These are phyloP conservation scores for Agrenia bidenticulata DNA, from an alignment of 2,888 invertebrate species.

Conservation along the genomic window DNA sequence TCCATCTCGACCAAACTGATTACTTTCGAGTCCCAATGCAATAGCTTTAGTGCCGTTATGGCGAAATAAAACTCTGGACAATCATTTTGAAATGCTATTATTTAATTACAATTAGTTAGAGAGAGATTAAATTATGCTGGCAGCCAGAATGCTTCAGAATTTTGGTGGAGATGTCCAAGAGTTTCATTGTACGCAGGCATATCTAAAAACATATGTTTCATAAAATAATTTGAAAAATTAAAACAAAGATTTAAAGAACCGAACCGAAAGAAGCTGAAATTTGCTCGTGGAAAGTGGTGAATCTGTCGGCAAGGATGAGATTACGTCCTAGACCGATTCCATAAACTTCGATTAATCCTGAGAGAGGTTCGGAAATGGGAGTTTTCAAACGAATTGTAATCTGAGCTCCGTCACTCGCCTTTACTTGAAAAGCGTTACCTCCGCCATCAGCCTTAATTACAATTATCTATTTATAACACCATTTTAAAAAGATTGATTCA, in stretches of 20 bases:
- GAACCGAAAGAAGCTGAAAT: slow-evolving; percentile 39
- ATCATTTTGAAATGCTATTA: no score
- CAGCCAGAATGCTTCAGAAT: slow-evolving; percentile 25
- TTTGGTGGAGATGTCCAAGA: neutral
- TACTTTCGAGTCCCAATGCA: no score
- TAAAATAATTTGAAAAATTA: neutral
- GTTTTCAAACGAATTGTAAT: slow-evolving; percentile 43
- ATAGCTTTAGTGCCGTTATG: no score
- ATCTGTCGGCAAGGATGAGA: slow-evolving; percentile 38
- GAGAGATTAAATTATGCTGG: no score
- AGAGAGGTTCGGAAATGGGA: slow-evolving; percentile 43
- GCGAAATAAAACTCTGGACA: no score
- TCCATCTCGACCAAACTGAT: no score
- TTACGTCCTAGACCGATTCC: slow-evolving; percentile 48
- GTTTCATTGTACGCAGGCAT: slow-evolving; percentile 40
- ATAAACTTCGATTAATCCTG: slow-evolving; percentile 44
- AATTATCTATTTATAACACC: neutral
- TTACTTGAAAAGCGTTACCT: slow-evolving; percentile 46
- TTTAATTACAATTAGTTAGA: no score
- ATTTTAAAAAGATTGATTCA: neutral
- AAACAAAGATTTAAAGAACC: slow-evolving; percentile 10
- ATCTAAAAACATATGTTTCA: slow-evolving; percentile 24
- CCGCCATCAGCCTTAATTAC: slow-evolving; percentile 45
- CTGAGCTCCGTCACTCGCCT: slow-evolving; percentile 30
- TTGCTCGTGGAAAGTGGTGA: slow-evolving; percentile 36